These are phyloP conservation scores for Gallinago undulata DNA, from an alignment of 2,113 vertebrate genomes.

Conservation along the genomic window DNA sequence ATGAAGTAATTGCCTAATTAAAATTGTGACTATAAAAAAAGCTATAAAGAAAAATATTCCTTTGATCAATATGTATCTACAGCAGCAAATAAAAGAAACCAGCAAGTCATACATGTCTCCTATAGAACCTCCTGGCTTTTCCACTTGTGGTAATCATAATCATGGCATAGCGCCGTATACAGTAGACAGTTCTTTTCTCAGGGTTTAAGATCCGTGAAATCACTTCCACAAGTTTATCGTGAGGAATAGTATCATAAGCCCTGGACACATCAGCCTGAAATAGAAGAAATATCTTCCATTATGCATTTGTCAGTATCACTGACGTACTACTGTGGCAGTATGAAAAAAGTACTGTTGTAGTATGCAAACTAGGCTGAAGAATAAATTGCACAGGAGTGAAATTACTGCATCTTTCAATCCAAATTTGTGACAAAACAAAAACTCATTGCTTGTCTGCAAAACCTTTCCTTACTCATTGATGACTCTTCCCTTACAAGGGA, in stretches of 20 bases:
- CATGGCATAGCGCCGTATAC: slow-evolving; percentile 80
- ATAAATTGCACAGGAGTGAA: neutral
- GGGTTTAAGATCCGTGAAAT: slow-evolving; percentile 74
- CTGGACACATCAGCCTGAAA: slow-evolving; percentile 86
- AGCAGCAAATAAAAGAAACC: neutral
- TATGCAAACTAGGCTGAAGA: neutral
- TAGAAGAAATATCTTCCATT: neutral
- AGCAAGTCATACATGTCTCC: slow-evolving; percentile 74
- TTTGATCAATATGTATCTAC: neutral
- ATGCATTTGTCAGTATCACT: neutral
- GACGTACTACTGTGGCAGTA: neutral
- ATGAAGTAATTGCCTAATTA: neutral
- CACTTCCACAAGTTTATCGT: slow-evolving; percentile 85
- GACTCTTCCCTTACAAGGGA: neutral
- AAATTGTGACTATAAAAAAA: neutral
- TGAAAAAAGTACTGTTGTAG: neutral
- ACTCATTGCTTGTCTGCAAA: neutral
- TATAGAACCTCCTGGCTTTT: slow-evolving; percentile 75
- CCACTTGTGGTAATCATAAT: slow-evolving; percentile 76
- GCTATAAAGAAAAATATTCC: neutral
- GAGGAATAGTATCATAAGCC: slow-evolving; percentile 90
- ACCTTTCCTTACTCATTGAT: accelerated
- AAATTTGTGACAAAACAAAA: neutral
- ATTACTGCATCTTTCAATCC: neutral
- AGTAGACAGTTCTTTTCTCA: slow-evolving; percentile 71